Evolutionary conservation across 2,797 vertebrate species (phyloP).

Genomic region (Heterohyrax brucei): DNA sequence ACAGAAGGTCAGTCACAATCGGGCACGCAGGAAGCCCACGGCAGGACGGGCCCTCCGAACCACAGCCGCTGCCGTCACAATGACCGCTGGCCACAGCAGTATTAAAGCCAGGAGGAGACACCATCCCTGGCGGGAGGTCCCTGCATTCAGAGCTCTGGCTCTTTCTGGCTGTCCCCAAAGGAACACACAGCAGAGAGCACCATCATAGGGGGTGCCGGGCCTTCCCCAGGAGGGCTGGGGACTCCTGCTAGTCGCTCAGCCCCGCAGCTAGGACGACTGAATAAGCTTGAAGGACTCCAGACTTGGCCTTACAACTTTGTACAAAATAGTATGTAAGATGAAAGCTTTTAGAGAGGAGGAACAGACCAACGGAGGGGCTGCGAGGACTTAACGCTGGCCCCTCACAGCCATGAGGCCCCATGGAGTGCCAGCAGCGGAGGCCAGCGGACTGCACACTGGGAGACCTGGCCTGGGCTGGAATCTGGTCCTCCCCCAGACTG

Average conservation of each 20-base stretch:
- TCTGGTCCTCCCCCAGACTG: background rate
- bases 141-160: background rate
- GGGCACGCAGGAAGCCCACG: background rate
- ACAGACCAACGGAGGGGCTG: background rate
- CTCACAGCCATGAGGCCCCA: background rate
- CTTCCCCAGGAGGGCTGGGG: background rate
- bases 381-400: background rate
- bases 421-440: background rate
- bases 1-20: too few relatives aligned
- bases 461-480: background rate
- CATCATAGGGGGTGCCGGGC: background rate
- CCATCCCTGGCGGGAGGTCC: background rate
- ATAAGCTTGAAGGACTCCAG: background rate
- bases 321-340: background rate
- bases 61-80: background rate
- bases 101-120: background rate
- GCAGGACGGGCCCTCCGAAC: background rate
- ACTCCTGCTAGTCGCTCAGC: background rate
- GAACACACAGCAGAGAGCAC: background rate
- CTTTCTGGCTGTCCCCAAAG: background rate
- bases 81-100: background rate
- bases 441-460: background rate
- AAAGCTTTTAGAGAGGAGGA: background rate
- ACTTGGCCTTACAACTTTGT: too few relatives aligned
- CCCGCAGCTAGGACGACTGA: too few relatives aligned